Base-by-base conservation (phyloP, 1,140 invertebrate species). In the Calephelis nemesis region DNA sequence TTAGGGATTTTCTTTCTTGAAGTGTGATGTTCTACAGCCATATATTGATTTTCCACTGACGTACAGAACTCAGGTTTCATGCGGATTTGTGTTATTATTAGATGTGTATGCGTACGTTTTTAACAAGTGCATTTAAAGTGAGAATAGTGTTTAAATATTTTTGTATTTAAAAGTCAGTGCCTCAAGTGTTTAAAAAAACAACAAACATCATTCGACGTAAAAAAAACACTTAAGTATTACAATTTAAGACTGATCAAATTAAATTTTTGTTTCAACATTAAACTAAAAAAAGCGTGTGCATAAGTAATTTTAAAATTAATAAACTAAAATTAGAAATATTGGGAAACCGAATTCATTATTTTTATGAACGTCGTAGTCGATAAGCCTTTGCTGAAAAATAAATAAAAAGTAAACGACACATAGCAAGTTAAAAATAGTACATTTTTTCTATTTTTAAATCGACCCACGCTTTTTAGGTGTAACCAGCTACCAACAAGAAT, bases 11-110 rank as follows among this genome's bases (percentile, higher is more conserved):
- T 71, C 68, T 58, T 71, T 62, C 65, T 68, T 49, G 54, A 66
- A 71, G 70, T 71, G 79, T 79, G 77, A 79, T 80, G 76, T 81
- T 73, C 67, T 73, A 45, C 42, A 75, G 70, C 69, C 74, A 75
- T 75, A 79, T 90, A 90, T 90, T 82, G 87, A 90, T 90, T 90
- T 90, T 90, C 78, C 70, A 65, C 74, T 85, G 84, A 84, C 83
- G 81, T 82, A 66, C 54, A 58, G 74, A 68, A 62, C 74, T 71
- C 76, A 79, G 75, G 69, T 74, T 81, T 73, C 73, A 79, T 85
- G 82, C 85, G 81, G 85, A 79, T 69, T 73, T 76, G 81, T 85
- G 83, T 84, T 87, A 82, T 88, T 83, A 81, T 78, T 81, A 79
- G 72, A 76, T 74, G 75, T 76, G 78, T 58, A 76, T 85, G 81